Conservation (phyloP, 2,113 vertebrate genomes). For the Condylura cristata region DNA sequence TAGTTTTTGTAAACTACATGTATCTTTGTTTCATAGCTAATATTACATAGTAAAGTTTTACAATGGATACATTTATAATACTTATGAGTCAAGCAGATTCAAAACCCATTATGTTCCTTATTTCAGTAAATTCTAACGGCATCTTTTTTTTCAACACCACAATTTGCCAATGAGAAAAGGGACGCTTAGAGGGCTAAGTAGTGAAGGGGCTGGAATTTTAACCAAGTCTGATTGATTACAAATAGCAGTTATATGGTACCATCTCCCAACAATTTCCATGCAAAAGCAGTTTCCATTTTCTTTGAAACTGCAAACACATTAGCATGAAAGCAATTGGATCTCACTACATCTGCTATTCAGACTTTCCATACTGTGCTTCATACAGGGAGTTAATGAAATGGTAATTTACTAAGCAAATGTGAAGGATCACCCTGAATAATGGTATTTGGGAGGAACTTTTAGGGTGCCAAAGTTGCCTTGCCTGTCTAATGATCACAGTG, state of each 20-base stretch:
- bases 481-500: neutral
- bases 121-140: neutral
- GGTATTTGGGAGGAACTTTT: neutral
- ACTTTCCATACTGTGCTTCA: neutral
- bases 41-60: neutral
- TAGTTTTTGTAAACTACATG: neutral
- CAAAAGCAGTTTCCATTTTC: neutral
- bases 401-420: neutral
- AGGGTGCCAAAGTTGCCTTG: neutral
- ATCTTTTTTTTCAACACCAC: neutral
- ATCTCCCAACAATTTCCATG: neutral
- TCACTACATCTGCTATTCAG: neutral
- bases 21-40: neutral
- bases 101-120: neutral
- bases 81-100: neutral
- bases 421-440: neutral
- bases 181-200: neutral
- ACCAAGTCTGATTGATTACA: neutral
- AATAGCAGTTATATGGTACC: neutral
- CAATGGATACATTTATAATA: neutral
- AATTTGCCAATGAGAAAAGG: neutral
- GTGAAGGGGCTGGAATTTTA: neutral
- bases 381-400: neutral
- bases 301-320: neutral
- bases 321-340: neutral